Percentiles rank a stretch among this genome's conserved stretches.
phyloP scores from a whole-genome alignment of 2,888 invertebrate species.

The Eupithecia inturbata region DNA sequence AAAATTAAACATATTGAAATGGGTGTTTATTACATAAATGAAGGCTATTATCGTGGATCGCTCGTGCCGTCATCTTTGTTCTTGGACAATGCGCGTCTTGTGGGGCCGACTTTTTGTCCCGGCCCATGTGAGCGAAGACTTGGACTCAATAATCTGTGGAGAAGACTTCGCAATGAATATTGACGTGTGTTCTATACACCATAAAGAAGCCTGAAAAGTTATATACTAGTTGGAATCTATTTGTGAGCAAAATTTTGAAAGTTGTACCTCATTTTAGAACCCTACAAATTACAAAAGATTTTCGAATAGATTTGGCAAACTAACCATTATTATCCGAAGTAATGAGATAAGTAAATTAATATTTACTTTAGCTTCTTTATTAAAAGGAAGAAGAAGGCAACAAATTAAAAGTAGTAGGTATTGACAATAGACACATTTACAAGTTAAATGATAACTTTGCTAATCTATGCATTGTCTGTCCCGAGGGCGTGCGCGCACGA shows the following conservation, averaged over 20 bases:
- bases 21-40: conserved; percentile 65
- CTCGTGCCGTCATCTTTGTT: conserved; percentile 53
- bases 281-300: not conserved
- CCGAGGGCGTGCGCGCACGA: conserved; percentile 56
- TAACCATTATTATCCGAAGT: not conserved
- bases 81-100: conserved; percentile 56
- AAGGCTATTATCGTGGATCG: conserved; percentile 57
- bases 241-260: not conserved
- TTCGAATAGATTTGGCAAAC: not conserved
- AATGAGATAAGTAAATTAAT: no score
- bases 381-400: not conserved
- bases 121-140: conserved; percentile 21
- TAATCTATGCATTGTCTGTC: conserved; percentile 15
- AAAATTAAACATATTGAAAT: conserved; percentile 44
- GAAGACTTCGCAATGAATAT: not conserved
- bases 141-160: conserved; percentile 14
- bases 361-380: not conserved
- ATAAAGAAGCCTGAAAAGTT: no score
- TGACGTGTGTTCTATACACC: not conserved
- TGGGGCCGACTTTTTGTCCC: conserved; percentile 44
- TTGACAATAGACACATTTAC: not conserved
- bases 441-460: not conserved
- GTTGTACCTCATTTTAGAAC: not conserved
- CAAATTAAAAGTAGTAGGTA: not conserved
- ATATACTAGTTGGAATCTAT: no score